Percentiles rank a stretch among this genome's conserved stretches.
Conservation (phyloP, 2,888 invertebrate species). For the Lordiphosa andalusiaca region DNA sequence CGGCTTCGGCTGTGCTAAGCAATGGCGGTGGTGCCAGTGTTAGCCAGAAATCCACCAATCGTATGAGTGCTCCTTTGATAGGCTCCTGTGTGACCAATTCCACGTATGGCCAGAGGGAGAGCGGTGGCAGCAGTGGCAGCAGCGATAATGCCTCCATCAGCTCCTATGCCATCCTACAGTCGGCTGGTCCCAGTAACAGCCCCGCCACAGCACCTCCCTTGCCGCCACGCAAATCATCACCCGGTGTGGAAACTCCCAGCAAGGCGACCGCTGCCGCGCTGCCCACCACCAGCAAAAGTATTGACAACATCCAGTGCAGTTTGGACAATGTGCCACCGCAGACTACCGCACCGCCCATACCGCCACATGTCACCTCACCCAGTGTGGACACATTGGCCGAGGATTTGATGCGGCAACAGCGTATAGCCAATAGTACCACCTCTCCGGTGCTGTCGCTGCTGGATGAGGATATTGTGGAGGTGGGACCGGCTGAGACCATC, state of each 20-base stretch:
- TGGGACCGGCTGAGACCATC: conserved; percentile 88
- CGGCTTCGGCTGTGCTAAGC: conserved; percentile 66
- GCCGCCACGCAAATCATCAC: conserved; percentile 83
- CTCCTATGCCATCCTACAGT: conserved; percentile 76
- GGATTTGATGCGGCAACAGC: conserved; percentile 75
- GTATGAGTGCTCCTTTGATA: conserved; percentile 80
- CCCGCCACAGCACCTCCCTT: conserved; percentile 81
- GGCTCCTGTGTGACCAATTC: conserved; percentile 64
- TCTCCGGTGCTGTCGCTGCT: conserved; percentile 66
- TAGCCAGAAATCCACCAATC: conserved; percentile 77
- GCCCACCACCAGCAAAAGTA: conserved; percentile 62
- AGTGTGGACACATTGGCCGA: conserved; percentile 76
- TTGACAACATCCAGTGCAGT: conserved; percentile 76
- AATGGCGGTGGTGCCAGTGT: conserved; percentile 42
- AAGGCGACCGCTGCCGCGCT: conserved; percentile 48
- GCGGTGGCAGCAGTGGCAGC: conserved; percentile 57
- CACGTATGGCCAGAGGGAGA: conserved; percentile 61
- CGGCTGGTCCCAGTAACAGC: background rate
- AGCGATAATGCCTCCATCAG: conserved; percentile 73
- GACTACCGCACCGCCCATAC: conserved; percentile 80
- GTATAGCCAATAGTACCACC: conserved; percentile 61
- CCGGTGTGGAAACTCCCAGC: conserved; percentile 74
- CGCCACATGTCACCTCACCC: conserved; percentile 72
- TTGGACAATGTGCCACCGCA: conserved; percentile 74
- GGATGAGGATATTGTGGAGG: conserved; percentile 82